Evolutionary conservation across 2,113 vertebrate genomes (phyloP).

Genomic region (Tor tambroides): DNA sequence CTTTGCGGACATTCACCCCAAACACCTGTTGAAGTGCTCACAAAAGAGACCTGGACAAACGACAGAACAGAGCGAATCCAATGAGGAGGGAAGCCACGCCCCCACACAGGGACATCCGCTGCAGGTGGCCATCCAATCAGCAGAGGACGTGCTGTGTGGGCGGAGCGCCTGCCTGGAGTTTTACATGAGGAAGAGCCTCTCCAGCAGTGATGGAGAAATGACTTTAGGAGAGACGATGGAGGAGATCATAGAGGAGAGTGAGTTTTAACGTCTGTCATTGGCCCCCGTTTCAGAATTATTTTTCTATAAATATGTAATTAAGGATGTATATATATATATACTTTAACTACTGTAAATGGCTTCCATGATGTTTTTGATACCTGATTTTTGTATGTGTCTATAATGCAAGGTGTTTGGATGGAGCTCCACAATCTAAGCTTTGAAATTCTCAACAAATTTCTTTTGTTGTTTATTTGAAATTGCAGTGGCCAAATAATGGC

Average conservation of each 20-base stretch:
- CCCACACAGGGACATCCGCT: conserved; percentile 65
- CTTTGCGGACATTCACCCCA: conserved; percentile 77
- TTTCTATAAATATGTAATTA: conserved; percentile 25
- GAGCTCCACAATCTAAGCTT: not conserved
- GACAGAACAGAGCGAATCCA: conserved; percentile 58
- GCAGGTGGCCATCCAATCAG: conserved; percentile 61
- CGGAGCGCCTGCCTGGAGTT: conserved; percentile 51
- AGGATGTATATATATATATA: conserved; percentile 12
- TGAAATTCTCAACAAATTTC: not conserved
- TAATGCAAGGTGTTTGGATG: not conserved
- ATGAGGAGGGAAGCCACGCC: conserved; percentile 60
- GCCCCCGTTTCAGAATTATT: not conserved
- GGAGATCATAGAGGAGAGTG: conserved; percentile 88
- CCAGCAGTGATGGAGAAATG: conserved; percentile 89
- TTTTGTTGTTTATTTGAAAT: not conserved
- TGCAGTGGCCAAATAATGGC: not conserved
- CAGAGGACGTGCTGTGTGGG: not conserved
- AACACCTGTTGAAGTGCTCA: conserved; percentile 80
- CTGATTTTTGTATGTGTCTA: not conserved
- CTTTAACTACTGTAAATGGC: conserved; percentile 14
- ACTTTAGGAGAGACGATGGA: conserved; percentile 86
- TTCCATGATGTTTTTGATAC: not conserved
- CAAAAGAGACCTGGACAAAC: conserved; percentile 61
- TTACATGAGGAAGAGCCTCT: conserved; percentile 77
- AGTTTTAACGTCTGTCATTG: conserved; percentile 69